These are phyloP conservation scores for Macrophya annulata DNA, from an alignment of 2,888 invertebrate species.

Conservation along the genomic window DNA sequence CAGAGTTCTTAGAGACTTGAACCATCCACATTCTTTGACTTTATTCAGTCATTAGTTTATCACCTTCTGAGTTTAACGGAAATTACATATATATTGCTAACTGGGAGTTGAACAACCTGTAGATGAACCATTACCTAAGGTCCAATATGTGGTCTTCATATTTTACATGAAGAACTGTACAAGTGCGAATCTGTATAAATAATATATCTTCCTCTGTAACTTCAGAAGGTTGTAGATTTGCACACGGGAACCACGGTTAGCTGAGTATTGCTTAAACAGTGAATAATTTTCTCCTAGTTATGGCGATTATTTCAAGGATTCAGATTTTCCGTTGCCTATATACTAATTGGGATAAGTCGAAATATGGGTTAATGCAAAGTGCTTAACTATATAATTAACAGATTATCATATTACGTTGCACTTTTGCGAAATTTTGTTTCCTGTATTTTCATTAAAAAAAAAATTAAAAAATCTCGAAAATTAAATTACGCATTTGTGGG, in stretches of 20 bases:
- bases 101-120: conserved; percentile 10
- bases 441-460: too few species aligned
- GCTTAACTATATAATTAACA: too few species aligned
- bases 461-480: too few species aligned
- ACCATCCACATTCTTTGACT: not conserved
- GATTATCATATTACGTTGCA: too few species aligned
- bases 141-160: conserved; percentile 17
- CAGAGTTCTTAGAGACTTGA: not conserved
- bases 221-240: conserved; percentile 23
- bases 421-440: too few species aligned
- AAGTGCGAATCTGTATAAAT: conserved; percentile 3
- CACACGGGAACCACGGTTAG: conserved; percentile 43
- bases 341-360: not conserved
- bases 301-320: conserved; percentile 38
- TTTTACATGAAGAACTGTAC: not conserved
- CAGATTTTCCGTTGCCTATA: not conserved
- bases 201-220: not conserved
- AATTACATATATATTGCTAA: not conserved
- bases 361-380: not conserved
- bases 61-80: not conserved
- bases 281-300: conserved; percentile 9
- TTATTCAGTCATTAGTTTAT: not conserved
- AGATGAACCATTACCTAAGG: not conserved
- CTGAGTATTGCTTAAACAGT: conserved; percentile 42
- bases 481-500: not conserved